These are phyloP conservation scores for Lasiurus borealis DNA, from an alignment of 2,113 vertebrate genomes.

Conservation along the genomic window DNA sequence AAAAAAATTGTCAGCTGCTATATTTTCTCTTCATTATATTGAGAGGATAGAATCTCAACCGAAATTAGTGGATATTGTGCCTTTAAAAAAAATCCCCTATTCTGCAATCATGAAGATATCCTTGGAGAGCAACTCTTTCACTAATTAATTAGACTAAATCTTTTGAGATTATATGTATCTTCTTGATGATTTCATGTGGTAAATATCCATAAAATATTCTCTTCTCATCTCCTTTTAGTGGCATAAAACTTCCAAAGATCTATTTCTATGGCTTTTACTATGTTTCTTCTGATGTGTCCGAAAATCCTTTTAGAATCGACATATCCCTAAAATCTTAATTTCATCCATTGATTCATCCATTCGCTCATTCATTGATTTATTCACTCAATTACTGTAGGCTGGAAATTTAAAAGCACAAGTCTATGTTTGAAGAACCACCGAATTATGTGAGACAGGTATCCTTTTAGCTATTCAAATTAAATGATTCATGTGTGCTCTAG, in stretches of 20 bases:
- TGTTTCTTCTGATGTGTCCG: slow-evolving; percentile 15
- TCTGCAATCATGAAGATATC: not conserved
- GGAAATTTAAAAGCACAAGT: slow-evolving; percentile 27
- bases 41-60: not conserved
- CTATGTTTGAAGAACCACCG: slow-evolving; percentile 38
- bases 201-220: slow-evolving; percentile 15
- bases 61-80: not conserved
- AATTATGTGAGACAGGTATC: slow-evolving; percentile 14
- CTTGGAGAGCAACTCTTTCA: slow-evolving; percentile 26
- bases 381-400: slow-evolving; percentile 41
- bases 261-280: slow-evolving; percentile 54
- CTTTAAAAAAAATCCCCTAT: not conserved
- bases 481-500: not conserved
- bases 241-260: slow-evolving; percentile 17
- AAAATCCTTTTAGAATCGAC: slow-evolving; percentile 16
- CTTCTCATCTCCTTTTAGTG: slow-evolving; percentile 34
- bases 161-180: slow-evolving; percentile 35
- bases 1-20: not conserved
- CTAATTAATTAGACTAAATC: slow-evolving; percentile 57
- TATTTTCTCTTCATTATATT: not conserved
- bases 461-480: slow-evolving; percentile 26
- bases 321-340: slow-evolving; percentile 43
- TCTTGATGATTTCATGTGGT: slow-evolving; percentile 9
- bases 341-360: slow-evolving; percentile 11
- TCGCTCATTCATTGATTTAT: not conserved